phyloP scores from a whole-genome alignment of 2,888 invertebrate species.

The Ceramica pisi region DNA sequence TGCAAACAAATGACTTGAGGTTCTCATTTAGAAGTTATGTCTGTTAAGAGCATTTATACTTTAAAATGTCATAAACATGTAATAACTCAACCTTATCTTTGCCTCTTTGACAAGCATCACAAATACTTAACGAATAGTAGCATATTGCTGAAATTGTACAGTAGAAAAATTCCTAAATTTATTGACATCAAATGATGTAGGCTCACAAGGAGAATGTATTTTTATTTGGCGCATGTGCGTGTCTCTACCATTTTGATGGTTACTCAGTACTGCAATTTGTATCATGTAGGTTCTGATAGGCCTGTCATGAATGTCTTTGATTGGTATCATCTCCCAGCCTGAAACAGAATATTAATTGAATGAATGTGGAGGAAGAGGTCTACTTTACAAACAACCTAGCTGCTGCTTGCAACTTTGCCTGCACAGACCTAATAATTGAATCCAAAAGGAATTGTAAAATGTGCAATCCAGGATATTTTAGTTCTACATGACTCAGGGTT shows the following conservation, averaged over 20 bases:
- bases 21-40: not conserved
- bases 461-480: too few species aligned
- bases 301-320: conserved; percentile 96
- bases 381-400: not conserved
- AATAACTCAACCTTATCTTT: not conserved
- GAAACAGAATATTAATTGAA: conserved; percentile 39
- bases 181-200: conserved; percentile 92
- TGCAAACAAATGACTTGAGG: not conserved
- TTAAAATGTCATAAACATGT: not conserved
- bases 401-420: too few species aligned
- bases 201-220: conserved; percentile 96
- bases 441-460: too few species aligned
- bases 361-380: not conserved
- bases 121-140: conserved; percentile 93
- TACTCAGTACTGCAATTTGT: conserved; percentile 98
- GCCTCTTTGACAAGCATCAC: not conserved
- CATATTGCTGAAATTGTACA: conserved; percentile 95
- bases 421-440: too few species aligned
- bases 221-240: conserved; percentile 99
- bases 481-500: too few species aligned
- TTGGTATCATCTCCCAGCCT: conserved; percentile 99
- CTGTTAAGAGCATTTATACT: not conserved
- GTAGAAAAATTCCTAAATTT: conserved; percentile 95
- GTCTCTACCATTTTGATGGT: conserved; percentile 99
- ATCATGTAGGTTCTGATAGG: conserved; percentile 99